Evolutionary conservation across 2,888 invertebrate species (phyloP).

Genomic region (Thymelicus lineola): DNA sequence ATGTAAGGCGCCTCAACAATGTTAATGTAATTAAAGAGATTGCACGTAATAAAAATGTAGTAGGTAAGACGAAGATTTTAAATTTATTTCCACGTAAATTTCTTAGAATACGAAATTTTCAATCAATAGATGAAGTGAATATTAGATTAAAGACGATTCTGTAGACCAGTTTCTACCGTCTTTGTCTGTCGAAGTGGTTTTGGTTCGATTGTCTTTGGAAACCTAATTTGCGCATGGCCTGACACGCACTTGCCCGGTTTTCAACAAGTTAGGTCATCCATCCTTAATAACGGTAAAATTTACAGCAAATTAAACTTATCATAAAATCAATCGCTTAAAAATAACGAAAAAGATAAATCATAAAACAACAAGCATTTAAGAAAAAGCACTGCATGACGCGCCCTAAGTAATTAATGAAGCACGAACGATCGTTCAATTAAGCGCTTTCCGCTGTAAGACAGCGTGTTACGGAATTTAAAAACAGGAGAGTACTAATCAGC

Average conservation of each 20-base stretch:
- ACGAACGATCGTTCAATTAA: conserved; percentile 36
- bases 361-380: neutral
- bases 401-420: conserved; percentile 32
- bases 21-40: conserved; percentile 24
- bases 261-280: no score
- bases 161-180: no score
- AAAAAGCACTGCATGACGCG: neutral
- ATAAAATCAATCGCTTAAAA: no score
- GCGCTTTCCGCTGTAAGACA: conserved; percentile 32
- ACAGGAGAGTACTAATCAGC: conserved; percentile 7
- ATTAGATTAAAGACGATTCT: no score
- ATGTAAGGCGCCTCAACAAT: conserved; percentile 14
- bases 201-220: no score
- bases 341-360: neutral
- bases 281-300: no score
- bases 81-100: conserved; percentile 5
- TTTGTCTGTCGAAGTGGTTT: no score
- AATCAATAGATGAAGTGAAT: neutral
- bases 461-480: conserved; percentile 26
- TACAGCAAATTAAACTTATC: no score
- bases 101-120: neutral
- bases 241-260: no score
- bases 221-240: no score
- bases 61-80: conserved; percentile 1
- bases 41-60: conserved; percentile 11